Conservation (phyloP, 92 coral and sea anemone genomes). For the Hydrozoanthus gracilis region DNA sequence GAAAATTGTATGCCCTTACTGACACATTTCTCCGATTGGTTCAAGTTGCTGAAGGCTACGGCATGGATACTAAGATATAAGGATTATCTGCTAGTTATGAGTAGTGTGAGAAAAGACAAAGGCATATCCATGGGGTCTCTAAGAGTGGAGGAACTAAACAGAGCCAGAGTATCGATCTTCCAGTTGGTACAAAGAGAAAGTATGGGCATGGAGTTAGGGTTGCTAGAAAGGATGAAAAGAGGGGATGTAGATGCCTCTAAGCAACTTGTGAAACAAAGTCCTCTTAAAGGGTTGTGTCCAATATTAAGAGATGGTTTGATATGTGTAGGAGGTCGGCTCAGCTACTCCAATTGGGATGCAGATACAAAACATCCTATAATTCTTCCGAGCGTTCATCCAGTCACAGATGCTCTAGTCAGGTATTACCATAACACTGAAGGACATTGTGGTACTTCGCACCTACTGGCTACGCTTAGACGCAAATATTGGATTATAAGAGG, state of each 20-base stretch:
- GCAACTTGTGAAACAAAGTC: conserved; percentile 16
- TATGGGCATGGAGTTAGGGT: neutral
- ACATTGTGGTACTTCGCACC: neutral
- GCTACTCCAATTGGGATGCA: neutral
- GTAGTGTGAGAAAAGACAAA: neutral
- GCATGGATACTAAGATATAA: neutral
- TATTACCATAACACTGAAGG: conserved; percentile 19
- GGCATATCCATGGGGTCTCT: neutral
- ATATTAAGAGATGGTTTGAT: conserved; percentile 33
- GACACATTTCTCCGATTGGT: neutral
- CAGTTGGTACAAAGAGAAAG: neutral
- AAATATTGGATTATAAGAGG: neutral
- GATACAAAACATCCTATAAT: conserved; percentile 47
- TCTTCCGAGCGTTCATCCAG: conserved; percentile 15
- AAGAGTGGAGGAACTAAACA: neutral
- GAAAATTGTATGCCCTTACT: neutral
- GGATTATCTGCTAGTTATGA: neutral
- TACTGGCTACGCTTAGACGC: neutral
- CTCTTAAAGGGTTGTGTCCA: conserved; percentile 21
- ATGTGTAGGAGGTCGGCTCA: conserved; percentile 42
- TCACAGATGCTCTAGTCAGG: conserved; percentile 19
- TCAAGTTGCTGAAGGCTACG: neutral
- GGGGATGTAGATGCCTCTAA: neutral
- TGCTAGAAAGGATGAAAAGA: neutral
- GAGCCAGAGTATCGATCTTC: neutral